phyloP scores from a whole-genome alignment of 2,888 invertebrate species.

The Diplolepis rosae region DNA sequence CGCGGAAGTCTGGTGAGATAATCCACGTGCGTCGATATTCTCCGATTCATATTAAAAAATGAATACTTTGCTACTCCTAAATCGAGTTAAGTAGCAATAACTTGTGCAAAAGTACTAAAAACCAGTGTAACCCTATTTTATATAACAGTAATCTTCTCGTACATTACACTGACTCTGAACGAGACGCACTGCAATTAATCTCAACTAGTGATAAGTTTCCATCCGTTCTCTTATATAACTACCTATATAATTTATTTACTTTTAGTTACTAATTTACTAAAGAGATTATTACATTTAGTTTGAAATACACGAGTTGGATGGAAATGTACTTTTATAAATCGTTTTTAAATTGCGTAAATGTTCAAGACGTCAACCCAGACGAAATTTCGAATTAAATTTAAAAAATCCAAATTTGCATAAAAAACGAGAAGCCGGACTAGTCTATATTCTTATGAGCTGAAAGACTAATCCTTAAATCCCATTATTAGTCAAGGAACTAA shows the following conservation, averaged over 20 bases:
- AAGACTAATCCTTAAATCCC: no score
- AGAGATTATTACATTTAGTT: no score
- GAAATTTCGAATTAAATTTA: no score
- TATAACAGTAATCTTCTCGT: not conserved
- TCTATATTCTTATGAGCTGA: no score
- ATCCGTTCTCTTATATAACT: not conserved
- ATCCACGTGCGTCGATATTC: not conserved
- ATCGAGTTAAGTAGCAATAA: conserved; percentile 3
- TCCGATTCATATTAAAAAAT: not conserved
- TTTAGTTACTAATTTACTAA: not conserved
- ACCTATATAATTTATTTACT: not conserved
- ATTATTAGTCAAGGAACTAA: no score
- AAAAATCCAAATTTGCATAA: no score
- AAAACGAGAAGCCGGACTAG: no score
- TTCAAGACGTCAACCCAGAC: no score
- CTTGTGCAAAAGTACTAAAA: not conserved
- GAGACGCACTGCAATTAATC: not conserved
- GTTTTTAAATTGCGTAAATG: no score
- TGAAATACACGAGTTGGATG: no score
- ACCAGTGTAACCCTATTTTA: not conserved
- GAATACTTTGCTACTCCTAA: conserved; percentile 6
- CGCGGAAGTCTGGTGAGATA: conserved; percentile 12
- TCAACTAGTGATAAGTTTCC: not conserved
- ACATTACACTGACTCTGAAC: not conserved
- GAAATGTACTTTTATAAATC: no score